Base-by-base conservation (phyloP, 2,113 vertebrate genomes). In the Ploceus nigricollis region DNA sequence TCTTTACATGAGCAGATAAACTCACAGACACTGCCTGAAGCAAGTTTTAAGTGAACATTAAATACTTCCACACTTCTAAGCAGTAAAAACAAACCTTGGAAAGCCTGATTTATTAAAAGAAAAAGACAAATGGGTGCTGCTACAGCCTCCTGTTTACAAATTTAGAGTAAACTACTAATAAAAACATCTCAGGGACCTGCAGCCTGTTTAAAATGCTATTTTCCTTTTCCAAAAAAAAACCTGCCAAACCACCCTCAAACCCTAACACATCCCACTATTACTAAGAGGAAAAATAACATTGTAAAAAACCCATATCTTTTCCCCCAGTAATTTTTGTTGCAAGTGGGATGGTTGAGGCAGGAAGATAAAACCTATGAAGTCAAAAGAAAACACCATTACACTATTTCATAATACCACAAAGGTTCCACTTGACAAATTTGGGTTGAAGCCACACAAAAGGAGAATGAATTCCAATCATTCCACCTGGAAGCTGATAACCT, bases 11-110 rank as follows among this genome's bases (percentile, higher is more conserved):
- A 95, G 25, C 31, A 94, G 87, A 96, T 92, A 95, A 96, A 91
- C 66, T 63, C 85, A 88, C 42, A 96, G 81, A 93, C 94, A 45
- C 24, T 66, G 84, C 96, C 96, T 68, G n/a, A 42, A 97, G 95
- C 93, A 89, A 96, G 83, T 93, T 85, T 91, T 86, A 93, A 95
- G 87, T 53, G 40, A 96, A 89, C 60, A 77, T 97, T 97, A 95
- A 95, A 95, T 63, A 77, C 51, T 90, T 92, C 88, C 33, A 81
- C 53, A 86, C 21, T 92, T 95, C 92, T 42, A 85, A 96, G 30
- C 45, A 44, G 48, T 45, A 57, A 87, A 97, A 96, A 37, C 27
- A 60, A 53, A 87, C 27, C 31, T 56, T 53, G 44, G 14, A 33
- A 95, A 84, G 31, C 10, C 50, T 63, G 56, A 90, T 91, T 87